These are phyloP conservation scores for Platysternon megacephalum DNA, from an alignment of 2,113 vertebrate genomes.

Conservation along the genomic window DNA sequence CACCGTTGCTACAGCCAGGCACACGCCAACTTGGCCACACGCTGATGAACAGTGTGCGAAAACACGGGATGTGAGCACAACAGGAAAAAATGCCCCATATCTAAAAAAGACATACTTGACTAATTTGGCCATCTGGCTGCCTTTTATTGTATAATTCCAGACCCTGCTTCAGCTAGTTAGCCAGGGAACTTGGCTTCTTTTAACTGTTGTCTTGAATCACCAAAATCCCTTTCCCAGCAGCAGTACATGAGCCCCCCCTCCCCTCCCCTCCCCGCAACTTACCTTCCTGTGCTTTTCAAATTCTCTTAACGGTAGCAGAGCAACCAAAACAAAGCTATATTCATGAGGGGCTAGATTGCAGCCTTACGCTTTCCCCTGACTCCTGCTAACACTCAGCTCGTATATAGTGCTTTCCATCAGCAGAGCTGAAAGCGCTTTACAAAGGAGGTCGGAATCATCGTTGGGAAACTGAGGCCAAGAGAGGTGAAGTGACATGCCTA, in stretches of 20 bases:
- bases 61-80: neutral
- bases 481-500: neutral
- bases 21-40: no score
- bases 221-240: neutral
- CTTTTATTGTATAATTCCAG: neutral
- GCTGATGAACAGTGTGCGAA: rapidly evolving
- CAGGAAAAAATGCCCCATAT: neutral
- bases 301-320: neutral
- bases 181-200: rapidly evolving
- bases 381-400: no score
- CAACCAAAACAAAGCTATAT: neutral
- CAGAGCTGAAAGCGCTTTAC: neutral
- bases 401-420: neutral
- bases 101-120: neutral
- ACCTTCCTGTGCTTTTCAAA: neutral
- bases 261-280: no score
- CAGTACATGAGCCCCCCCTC: neutral
- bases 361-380: neutral
- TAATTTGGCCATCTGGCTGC: neutral
- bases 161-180: no score
- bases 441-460: neutral
- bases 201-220: no score
- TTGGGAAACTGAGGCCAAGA: neutral
- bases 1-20: neutral
- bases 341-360: neutral